phyloP scores from a whole-genome alignment of 2,888 invertebrate species.

The Hirtodrosophila confusa region DNA sequence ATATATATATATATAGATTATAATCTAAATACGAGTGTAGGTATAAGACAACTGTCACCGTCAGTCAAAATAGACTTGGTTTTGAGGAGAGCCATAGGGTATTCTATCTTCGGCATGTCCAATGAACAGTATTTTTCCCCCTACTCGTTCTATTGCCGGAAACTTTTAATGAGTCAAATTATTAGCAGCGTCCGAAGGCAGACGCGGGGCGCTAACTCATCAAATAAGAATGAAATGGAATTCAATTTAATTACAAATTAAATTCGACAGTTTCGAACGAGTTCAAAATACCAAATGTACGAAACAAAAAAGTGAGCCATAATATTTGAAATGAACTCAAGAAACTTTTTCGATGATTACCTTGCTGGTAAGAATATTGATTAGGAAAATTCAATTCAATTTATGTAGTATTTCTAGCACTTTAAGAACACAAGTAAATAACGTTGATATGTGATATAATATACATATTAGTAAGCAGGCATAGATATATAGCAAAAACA shows the following conservation, averaged over 20 bases:
- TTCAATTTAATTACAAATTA: slow-evolving; percentile 48
- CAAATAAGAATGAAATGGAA: slow-evolving; percentile 45
- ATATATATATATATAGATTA: too few relatives aligned
- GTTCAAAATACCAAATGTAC: slow-evolving; percentile 5
- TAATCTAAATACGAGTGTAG: too few relatives aligned
- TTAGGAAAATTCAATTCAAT: too few relatives aligned
- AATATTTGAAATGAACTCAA: slow-evolving; percentile 1
- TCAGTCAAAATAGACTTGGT: too few relatives aligned
- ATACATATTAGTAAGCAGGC: too few relatives aligned
- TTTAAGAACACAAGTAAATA: too few relatives aligned
- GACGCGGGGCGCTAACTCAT: slow-evolving; percentile 24
- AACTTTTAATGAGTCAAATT: slow-evolving; percentile 60
- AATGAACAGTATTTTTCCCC: neutral
- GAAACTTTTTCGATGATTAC: slow-evolving; percentile 1
- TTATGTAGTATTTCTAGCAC: too few relatives aligned
- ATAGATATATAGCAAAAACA: too few relatives aligned
- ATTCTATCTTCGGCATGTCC: neutral
- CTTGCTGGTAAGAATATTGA: too few relatives aligned
- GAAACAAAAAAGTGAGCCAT: neutral
- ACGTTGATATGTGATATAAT: too few relatives aligned
- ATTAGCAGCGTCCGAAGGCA: slow-evolving; percentile 17
- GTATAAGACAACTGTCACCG: too few relatives aligned
- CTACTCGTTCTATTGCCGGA: slow-evolving; percentile 8
- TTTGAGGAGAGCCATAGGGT: neutral
- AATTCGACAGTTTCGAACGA: slow-evolving; percentile 30